These are phyloP conservation scores for Leucoptera coffeella DNA, from an alignment of 2,888 invertebrate species.

Conservation along the genomic window DNA sequence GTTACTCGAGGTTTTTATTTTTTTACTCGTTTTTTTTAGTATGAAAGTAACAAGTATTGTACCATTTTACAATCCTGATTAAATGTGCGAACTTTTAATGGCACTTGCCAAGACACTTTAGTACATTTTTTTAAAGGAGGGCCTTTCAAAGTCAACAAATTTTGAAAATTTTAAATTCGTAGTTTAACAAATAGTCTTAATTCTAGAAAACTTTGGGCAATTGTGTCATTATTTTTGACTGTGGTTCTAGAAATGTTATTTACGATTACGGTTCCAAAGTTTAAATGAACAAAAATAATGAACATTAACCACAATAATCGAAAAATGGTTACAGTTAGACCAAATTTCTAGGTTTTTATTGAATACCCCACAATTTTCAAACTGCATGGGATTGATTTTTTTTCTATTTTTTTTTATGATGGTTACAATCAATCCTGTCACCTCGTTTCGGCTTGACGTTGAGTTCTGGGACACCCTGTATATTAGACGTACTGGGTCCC, in stretches of 20 bases:
- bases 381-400: neutral
- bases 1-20: constrained; percentile 3
- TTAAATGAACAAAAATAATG: constrained; percentile 6
- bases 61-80: constrained; percentile 4
- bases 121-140: constrained; percentile 2
- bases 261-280: constrained; percentile 6
- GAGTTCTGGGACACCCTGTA: constrained; percentile 2
- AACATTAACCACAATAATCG: constrained; percentile 5
- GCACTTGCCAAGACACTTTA: constrained; percentile 4
- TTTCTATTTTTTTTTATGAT: neutral
- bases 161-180: constrained; percentile 5
- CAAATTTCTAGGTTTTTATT: constrained; percentile 5
- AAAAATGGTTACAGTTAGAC: constrained; percentile 5
- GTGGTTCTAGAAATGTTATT: constrained; percentile 2
- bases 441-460: constrained; percentile 3
- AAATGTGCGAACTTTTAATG: constrained; percentile 4
- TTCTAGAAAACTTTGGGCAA: constrained; percentile 5
- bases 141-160: constrained; percentile 1
- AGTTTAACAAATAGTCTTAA: constrained; percentile 5
- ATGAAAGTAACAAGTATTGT: constrained; percentile 3
- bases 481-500: constrained; percentile 3
- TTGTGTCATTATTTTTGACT: constrained; percentile 5
- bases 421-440: constrained; percentile 4
- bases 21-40: constrained; percentile 1
- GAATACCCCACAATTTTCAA: constrained; percentile 1